Evolutionary conservation across 2,113 vertebrate genomes (phyloP), one percentile per base, ranked within the genome.

Genomic region (Halcyon malimbica): DNA sequence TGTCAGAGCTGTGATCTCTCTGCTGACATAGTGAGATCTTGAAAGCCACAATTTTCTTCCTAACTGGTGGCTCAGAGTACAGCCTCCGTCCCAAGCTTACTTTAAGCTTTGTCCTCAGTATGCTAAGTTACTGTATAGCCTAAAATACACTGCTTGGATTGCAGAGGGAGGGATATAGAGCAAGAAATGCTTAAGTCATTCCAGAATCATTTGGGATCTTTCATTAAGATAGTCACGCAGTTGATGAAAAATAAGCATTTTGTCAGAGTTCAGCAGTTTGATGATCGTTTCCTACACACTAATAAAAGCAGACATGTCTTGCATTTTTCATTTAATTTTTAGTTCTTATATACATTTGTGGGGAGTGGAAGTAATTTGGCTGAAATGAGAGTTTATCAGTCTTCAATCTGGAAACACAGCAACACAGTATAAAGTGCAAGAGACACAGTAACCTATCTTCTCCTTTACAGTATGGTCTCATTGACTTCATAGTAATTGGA

Each of bases 11-110:
- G 5, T 5, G 63, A 96, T 97, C 87, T 91, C 53, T 96, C 87
- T 90, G 75, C 73, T 95, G 91, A 94, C 75, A 79, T 13, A 92
- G 80, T 90, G 90, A 96, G 83, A 92, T 95, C 81, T 54, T 91
- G 96, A 97, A 98, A 97, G 89, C 97, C 33, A 80, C 89, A 90
- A 89, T 97, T 98, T 97, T 97, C 92, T 97, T 92, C 96, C 93
- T 97, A 97, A 97, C 96, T 97, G 97, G 94, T 96, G 93, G 79
- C 94, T 98, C 96, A 93, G 91, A 96, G 86, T 81, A 65, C 48
- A 59, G 95, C 91, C 96, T 92, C 89, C 94, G 95, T 97, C 96
- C 97, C 87, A 95, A 94, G 90, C 94, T 97, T 97, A 62, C 95
- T 97, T 96, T 95, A 97, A 96, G 90, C 91, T 97, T 93, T 95